Percentiles rank a stretch among this genome's conserved stretches.
Evolutionary conservation across 2,113 vertebrate species (phyloP).

Genomic region (Melospiza melodia): DNA sequence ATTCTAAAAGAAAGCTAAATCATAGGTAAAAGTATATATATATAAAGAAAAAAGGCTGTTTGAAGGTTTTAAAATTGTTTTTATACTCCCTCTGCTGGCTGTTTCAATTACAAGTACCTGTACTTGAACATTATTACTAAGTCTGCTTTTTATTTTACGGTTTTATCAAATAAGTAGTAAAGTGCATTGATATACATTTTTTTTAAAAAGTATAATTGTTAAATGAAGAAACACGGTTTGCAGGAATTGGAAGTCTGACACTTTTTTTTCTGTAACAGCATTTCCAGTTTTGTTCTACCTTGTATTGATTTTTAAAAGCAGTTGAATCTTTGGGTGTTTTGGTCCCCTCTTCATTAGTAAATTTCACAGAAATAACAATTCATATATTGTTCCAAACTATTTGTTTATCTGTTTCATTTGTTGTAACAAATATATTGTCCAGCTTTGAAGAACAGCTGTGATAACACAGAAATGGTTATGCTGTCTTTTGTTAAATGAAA

Average conservation of each 20-base stretch:
- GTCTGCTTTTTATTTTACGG: background rate
- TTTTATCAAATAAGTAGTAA: background rate
- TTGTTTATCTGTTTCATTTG: background rate
- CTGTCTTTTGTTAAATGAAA: background rate
- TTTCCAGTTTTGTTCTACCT: background rate
- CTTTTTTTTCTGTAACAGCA: background rate
- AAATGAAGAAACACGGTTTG: background rate
- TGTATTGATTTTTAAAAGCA: background rate
- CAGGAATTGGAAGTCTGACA: background rate
- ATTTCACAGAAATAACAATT: background rate
- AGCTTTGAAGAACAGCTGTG: background rate
- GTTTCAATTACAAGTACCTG: constrained; percentile 13
- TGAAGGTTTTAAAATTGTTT: background rate
- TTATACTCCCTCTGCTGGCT: constrained; percentile 70
- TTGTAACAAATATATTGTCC: background rate
- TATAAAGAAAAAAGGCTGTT: background rate
- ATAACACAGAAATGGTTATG: background rate
- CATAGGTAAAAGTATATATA: background rate
- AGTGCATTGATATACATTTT: background rate
- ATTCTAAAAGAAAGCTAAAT: background rate
- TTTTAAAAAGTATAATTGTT: background rate
- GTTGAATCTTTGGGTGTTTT: background rate
- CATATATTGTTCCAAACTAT: background rate
- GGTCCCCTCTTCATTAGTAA: background rate
- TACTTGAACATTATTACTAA: background rate